Conservation (phyloP, 2,797 vertebrate genomes). For the Rachycentron canadum region DNA sequence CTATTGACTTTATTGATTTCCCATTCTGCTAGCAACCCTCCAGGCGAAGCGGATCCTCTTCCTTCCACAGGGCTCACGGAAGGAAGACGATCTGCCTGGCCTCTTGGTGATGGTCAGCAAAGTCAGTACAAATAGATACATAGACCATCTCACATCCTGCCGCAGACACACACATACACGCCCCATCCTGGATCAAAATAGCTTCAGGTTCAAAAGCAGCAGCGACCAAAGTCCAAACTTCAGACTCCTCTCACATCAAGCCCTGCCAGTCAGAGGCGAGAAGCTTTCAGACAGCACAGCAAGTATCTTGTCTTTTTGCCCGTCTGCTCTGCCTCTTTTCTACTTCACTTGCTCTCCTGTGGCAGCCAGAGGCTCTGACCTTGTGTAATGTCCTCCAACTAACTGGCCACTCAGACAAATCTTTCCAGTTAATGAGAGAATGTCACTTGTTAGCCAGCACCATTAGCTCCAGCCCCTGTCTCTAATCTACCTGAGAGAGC, state of each 20-base stretch:
- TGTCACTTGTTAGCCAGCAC: conserved; percentile 61
- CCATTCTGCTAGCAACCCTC: conserved; percentile 72
- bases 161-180: conserved; percentile 1
- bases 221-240: conserved; percentile 61
- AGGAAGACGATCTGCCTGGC: conserved; percentile 42
- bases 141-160: conserved; percentile 1
- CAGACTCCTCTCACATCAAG: conserved; percentile 64
- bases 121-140: conserved; percentile 67
- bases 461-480: conserved; percentile 47
- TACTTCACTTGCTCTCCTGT: conserved; percentile 52
- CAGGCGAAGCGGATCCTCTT: not conserved
- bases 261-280: conserved; percentile 50
- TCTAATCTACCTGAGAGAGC: conserved; percentile 43
- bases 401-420: conserved; percentile 68
- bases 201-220: conserved; percentile 49
- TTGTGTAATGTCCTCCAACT: conserved; percentile 71
- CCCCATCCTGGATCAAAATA: conserved; percentile 34
- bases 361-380: conserved; percentile 65
- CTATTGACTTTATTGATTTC: conserved; percentile 85
- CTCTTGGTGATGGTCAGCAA: conserved; percentile 58
- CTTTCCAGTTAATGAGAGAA: conserved; percentile 67
- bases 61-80: conserved; percentile 39
- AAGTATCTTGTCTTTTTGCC: conserved; percentile 48
- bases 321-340: conserved; percentile 57
- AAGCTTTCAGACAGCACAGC: conserved; percentile 49